Percentiles rank a stretch among this genome's conserved stretches.
These are phyloP conservation scores for Chionis minor DNA, from an alignment of 2,113 vertebrate genomes.

Conservation along the genomic window DNA sequence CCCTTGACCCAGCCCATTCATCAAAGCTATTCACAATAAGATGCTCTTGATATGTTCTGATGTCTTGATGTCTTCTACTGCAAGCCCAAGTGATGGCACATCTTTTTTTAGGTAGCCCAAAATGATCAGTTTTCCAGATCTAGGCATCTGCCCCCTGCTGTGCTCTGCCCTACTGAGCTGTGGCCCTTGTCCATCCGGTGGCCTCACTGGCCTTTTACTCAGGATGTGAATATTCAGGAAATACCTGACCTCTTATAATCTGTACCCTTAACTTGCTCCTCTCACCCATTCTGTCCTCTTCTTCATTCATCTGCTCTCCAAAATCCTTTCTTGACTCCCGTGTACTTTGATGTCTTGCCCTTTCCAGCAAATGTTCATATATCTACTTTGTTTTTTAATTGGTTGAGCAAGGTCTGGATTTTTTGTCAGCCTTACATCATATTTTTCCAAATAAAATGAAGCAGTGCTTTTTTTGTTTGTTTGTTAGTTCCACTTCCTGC, in stretches of 20 bases:
- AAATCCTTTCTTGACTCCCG: background rate
- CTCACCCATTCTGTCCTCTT: background rate
- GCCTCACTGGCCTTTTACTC: background rate
- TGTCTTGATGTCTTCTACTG: background rate
- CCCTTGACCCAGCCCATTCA: background rate
- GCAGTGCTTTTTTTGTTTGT: background rate
- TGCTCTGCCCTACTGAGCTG: background rate
- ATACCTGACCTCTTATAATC: background rate
- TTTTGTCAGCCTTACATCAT: background rate
- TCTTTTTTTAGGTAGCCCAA: background rate
- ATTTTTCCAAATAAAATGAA: background rate
- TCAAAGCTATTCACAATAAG: background rate
- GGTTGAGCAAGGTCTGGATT: background rate
- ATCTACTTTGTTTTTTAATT: background rate
- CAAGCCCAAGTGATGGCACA: background rate
- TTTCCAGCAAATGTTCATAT: background rate
- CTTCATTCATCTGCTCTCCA: background rate
- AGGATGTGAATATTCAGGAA: background rate
- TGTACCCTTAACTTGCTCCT: background rate
- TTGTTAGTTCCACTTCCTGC: background rate
- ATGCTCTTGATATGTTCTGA: background rate
- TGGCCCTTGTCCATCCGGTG: background rate
- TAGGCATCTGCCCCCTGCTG: background rate
- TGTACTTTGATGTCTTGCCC: background rate
- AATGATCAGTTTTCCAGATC: background rate